A percentile compares a stretch with the other conserved stretches of the same genome.
phyloP scores from a whole-genome alignment of 2,113 vertebrate genomes.

The Mormyrus iriodes region DNA sequence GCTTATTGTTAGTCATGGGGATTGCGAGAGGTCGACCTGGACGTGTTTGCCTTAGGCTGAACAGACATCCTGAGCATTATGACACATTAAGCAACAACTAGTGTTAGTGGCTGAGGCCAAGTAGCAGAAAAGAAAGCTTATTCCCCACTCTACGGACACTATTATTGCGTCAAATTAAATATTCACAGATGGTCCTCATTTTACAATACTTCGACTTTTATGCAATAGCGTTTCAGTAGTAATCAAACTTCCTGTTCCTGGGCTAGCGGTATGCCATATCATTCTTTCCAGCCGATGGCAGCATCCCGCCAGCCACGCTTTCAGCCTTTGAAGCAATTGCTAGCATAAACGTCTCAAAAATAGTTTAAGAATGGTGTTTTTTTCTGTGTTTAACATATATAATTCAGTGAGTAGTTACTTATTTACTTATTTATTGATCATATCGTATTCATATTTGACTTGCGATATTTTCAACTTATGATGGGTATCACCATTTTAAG shows the following conservation, averaged over 20 bases:
- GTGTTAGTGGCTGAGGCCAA: conserved; percentile 4
- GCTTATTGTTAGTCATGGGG: conserved; percentile 63
- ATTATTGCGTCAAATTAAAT: neutral
- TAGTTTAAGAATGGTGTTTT: neutral
- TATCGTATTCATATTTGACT: neutral
- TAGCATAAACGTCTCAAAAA: neutral
- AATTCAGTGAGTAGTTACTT: neutral
- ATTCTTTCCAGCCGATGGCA: neutral
- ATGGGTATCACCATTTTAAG: neutral
- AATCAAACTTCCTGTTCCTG: neutral
- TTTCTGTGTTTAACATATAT: neutral
- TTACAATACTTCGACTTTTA: neutral
- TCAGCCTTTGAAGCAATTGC: neutral
- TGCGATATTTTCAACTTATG: neutral
- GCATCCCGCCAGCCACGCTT: neutral
- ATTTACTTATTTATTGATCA: neutral
- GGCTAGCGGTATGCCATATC: neutral
- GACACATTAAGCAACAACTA: conserved; percentile 46
- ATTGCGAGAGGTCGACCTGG: conserved; percentile 63
- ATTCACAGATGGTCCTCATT: neutral
- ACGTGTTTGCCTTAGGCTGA: conserved; percentile 62
- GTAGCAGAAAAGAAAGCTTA: neutral
- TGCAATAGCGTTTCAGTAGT: neutral
- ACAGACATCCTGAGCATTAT: conserved; percentile 25
- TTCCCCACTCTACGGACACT: neutral